Evolutionary conservation across 2,797 vertebrate species (phyloP).

Genomic region (Nothura maculosa): DNA sequence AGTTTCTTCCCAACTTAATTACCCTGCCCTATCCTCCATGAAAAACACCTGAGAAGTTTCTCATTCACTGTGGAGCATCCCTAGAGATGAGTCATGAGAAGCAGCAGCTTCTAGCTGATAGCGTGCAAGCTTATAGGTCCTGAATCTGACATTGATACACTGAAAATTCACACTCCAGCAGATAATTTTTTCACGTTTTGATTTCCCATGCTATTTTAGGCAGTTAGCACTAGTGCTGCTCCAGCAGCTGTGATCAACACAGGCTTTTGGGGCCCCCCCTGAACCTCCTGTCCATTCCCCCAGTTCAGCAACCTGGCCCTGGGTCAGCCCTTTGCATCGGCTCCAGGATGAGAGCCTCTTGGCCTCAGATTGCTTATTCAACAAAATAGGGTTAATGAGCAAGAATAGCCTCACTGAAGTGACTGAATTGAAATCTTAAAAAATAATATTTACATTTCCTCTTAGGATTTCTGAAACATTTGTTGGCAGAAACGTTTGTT

Average conservation of each 20-base stretch:
- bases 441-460: background rate
- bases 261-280: background rate
- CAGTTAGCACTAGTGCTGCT: background rate
- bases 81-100: background rate
- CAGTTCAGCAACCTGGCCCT: background rate
- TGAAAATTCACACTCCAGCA: background rate
- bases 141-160: background rate
- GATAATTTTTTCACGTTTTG: background rate
- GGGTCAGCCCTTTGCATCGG: background rate
- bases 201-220: background rate
- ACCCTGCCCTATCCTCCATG: background rate
- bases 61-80: background rate
- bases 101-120: background rate
- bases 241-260: background rate
- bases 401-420: background rate
- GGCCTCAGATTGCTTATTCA: background rate
- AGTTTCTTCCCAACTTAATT: background rate
- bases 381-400: background rate
- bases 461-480: background rate
- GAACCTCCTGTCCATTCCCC: background rate
- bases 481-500: background rate
- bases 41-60: background rate
- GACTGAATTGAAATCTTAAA: background rate
- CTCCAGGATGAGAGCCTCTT: background rate
- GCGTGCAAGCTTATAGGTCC: background rate